These are phyloP conservation scores for Aramus guarauna DNA, from an alignment of 2,113 vertebrate species.

Conservation along the genomic window DNA sequence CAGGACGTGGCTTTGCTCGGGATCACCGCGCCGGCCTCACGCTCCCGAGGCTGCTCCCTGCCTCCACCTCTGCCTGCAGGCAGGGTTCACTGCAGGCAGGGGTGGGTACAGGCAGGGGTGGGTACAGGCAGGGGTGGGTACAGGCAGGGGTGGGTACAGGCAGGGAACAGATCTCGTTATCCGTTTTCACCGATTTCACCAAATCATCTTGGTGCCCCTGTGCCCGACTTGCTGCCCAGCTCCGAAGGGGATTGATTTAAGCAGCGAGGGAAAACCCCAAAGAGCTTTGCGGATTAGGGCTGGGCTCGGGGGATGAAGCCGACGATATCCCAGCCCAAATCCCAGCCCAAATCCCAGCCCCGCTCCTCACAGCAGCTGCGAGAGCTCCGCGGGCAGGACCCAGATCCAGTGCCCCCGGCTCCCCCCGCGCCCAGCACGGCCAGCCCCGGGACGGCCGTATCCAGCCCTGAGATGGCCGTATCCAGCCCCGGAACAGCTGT, in stretches of 20 bases:
- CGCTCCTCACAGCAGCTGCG: fast-evolving
- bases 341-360: neutral
- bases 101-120: too few species aligned
- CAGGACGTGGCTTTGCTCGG: neutral
- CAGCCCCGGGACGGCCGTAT: too few species aligned
- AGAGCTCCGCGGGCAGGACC: too few species aligned
- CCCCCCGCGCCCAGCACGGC: neutral
- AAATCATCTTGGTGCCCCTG: neutral
- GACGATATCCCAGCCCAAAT: neutral
- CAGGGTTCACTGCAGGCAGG: too few species aligned
- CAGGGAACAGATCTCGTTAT: neutral
- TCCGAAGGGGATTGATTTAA: neutral
- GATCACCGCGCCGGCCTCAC: neutral
- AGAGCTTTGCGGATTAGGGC: neutral
- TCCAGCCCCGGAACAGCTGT: neutral
- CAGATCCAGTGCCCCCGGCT: neutral
- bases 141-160: too few species aligned
- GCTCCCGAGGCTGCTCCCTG: neutral
- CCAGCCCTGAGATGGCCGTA: neutral
- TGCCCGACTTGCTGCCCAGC: neutral
- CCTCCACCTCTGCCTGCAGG: too few species aligned
- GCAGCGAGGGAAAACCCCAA: neutral
- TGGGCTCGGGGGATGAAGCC: neutral
- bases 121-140: too few species aligned
- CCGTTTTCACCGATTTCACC: neutral